A percentile compares a stretch with the other conserved stretches of the same genome.
phyloP scores from a whole-genome alignment of 2,797 vertebrate genomes.

The Pipistrellus pipistrellus region DNA sequence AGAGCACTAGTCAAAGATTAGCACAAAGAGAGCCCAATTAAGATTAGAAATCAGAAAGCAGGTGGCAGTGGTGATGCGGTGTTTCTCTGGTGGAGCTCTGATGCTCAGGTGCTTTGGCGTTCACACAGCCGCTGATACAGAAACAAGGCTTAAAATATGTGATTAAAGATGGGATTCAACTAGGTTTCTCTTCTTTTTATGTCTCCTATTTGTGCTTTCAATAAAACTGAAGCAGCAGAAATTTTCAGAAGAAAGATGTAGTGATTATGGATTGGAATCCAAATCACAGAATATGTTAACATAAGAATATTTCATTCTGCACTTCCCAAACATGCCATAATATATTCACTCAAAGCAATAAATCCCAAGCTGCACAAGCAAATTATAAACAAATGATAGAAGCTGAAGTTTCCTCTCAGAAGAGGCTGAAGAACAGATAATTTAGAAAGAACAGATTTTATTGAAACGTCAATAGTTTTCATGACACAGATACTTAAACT shows the following conservation, averaged over 20 bases:
- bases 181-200: constrained; percentile 41
- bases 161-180: constrained; percentile 18
- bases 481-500: constrained; percentile 83
- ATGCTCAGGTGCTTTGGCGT: not conserved
- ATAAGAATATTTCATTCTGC: constrained; percentile 77
- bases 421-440: constrained; percentile 79
- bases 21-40: not conserved
- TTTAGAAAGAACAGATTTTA: constrained; percentile 84
- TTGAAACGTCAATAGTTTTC: constrained; percentile 83
- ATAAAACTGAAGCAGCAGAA: constrained; percentile 73
- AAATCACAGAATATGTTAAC: constrained; percentile 79
- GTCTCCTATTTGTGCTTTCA: constrained; percentile 63
- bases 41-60: not conserved
- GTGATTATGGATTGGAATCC: constrained; percentile 79
- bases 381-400: constrained; percentile 81
- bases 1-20: not conserved
- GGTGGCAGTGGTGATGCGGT: accelerated
- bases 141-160: constrained; percentile 26
- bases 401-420: constrained; percentile 76
- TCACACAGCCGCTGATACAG: not conserved
- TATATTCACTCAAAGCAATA: constrained; percentile 79
- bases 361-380: constrained; percentile 65
- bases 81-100: not conserved
- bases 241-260: constrained; percentile 74
- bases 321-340: constrained; percentile 77